Percentiles rank a stretch among this genome's conserved stretches.
These are phyloP conservation scores for Isoperla grammatica DNA, from an alignment of 2,888 invertebrate genomes.

Conservation along the genomic window DNA sequence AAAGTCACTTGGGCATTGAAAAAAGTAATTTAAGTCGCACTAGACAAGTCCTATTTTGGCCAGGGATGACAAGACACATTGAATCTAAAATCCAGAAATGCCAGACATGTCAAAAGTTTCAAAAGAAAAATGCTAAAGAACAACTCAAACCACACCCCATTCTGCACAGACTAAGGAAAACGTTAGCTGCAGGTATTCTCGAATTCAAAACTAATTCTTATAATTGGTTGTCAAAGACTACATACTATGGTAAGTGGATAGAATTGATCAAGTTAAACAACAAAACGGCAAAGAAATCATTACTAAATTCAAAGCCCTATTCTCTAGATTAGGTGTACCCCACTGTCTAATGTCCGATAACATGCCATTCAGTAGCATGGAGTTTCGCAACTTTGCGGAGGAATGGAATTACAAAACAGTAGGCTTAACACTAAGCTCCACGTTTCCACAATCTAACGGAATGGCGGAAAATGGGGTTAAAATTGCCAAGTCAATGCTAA, in stretches of 20 bases:
- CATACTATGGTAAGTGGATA: conserved; percentile 4
- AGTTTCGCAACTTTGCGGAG: no score
- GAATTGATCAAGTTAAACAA: conserved; percentile 1
- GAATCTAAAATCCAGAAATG: background rate
- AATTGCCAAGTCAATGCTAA: no score
- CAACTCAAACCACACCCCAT: background rate
- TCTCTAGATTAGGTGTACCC: no score
- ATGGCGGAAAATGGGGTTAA: no score
- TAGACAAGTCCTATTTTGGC: conserved; percentile 17
- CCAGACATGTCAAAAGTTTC: conserved; percentile 2
- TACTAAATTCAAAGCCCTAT: no score
- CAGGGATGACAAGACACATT: background rate
- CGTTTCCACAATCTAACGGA: no score
- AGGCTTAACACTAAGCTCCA: no score
- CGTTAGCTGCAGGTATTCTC: background rate
- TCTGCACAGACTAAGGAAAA: background rate
- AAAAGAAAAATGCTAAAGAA: background rate
- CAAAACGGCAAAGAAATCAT: background rate
- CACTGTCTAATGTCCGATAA: no score
- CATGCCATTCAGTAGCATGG: no score
- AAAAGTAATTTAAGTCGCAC: conserved; percentile 6
- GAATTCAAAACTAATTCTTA: conserved; percentile 1
- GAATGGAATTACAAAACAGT: no score
- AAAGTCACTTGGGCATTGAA: conserved; percentile 18
- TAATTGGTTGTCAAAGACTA: background rate